These are phyloP conservation scores for Diorhabda elongata DNA, from an alignment of 1,140 invertebrate species.

Conservation along the genomic window DNA sequence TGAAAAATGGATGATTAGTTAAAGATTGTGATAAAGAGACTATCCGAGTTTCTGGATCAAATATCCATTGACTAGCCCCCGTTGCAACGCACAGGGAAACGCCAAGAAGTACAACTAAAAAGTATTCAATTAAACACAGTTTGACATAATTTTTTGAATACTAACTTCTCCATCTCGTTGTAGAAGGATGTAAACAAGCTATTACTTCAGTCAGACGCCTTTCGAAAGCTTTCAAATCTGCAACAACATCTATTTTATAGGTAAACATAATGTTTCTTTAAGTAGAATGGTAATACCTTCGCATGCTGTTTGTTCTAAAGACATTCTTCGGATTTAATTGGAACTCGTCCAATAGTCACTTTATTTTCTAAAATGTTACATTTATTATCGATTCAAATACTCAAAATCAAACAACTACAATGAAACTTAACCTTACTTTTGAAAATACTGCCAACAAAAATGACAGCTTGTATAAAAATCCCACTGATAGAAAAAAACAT, in stretches of 20 bases:
- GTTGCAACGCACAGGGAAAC: constrained; percentile 85
- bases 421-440: too few species aligned
- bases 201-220: constrained; percentile 94
- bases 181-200: constrained; percentile 84
- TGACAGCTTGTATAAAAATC: too few species aligned
- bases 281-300: constrained; percentile 56
- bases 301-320: constrained; percentile 69
- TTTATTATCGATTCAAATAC: neutral
- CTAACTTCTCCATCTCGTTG: constrained; percentile 88
- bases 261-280: constrained; percentile 35
- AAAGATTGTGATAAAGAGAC: constrained; percentile 88
- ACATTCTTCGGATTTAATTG: constrained; percentile 50
- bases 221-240: constrained; percentile 96
- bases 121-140: neutral
- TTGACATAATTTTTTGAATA: constrained; percentile 27
- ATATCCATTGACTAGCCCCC: constrained; percentile 91
- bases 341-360: neutral
- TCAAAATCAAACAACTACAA: too few species aligned
- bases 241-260: constrained; percentile 50
- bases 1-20: constrained; percentile 94
- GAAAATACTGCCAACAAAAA: too few species aligned
- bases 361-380: neutral
- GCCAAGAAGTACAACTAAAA: constrained; percentile 76
- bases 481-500: too few species aligned
- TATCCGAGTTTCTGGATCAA: constrained; percentile 82